Evolutionary conservation across 1,140 invertebrate species (phyloP).

Genomic region (Colletes latitarsis): DNA sequence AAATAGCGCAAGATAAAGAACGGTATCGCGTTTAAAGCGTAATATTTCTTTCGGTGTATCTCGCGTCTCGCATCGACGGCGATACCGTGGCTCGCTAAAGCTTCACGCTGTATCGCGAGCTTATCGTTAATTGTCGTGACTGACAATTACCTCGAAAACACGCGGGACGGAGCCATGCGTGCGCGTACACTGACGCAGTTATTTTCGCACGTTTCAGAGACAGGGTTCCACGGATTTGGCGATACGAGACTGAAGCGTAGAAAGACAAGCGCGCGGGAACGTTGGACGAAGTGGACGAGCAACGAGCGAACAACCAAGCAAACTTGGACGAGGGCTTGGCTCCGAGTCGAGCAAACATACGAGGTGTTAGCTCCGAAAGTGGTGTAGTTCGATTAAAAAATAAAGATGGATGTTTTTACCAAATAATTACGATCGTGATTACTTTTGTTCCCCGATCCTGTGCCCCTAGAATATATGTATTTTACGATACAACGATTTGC

Average conservation of each 20-base stretch:
- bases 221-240: conserved; percentile 9
- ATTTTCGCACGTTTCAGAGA: background rate
- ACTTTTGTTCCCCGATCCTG: too few relatives aligned
- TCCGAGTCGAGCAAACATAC: conserved; percentile 40
- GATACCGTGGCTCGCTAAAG: conserved; percentile 1
- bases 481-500: too few relatives aligned
- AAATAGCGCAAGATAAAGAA: conserved; percentile 16
- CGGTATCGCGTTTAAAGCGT: conserved; percentile 30
- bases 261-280: conserved; percentile 55
- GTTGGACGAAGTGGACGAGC: conserved; percentile 49
- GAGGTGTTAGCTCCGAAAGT: conserved; percentile 47
- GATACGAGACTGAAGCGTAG: conserved; percentile 46
- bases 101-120: conserved; percentile 4
- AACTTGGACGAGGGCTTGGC: conserved; percentile 63
- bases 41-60: conserved; percentile 22
- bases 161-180: background rate
- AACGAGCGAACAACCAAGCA: conserved; percentile 54
- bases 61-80: background rate
- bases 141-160: background rate
- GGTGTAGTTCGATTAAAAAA: too few relatives aligned
- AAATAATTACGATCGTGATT: too few relatives aligned
- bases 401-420: too few relatives aligned
- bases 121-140: conserved; percentile 11
- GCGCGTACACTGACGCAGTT: too few relatives aligned
- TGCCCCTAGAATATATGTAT: too few relatives aligned